These are phyloP conservation scores for Hesperophylax magnus DNA, from an alignment of 1,140 invertebrate genomes.

Conservation along the genomic window DNA sequence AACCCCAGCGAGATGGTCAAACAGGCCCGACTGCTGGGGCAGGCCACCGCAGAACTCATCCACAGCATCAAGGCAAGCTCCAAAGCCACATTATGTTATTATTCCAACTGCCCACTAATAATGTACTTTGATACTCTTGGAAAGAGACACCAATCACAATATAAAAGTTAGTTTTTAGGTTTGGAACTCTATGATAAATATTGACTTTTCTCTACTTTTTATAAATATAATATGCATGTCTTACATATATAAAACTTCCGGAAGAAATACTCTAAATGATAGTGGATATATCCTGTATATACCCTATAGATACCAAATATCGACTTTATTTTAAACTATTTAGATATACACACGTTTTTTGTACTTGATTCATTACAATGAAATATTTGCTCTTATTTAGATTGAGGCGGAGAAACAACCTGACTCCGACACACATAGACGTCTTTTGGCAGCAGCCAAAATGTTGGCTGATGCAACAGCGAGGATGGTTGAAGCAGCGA, in stretches of 20 bases:
- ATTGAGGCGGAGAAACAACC: conserved; percentile 91
- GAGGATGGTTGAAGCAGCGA: conserved; percentile 95
- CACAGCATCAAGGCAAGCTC: conserved; percentile 86
- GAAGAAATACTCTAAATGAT: no score
- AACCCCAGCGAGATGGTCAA: conserved; percentile 95
- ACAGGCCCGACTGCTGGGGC: conserved; percentile 92
- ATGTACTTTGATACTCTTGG: no score
- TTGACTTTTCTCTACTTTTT: no score
- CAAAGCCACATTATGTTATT: not conserved
- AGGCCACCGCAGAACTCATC: conserved; percentile 93
- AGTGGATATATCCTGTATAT: no score
- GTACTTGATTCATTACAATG: not conserved
- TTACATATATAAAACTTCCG: no score
- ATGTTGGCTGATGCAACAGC: conserved; percentile 96
- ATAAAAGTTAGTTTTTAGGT: not conserved
- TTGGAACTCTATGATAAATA: no score
- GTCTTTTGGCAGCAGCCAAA: conserved; percentile 93
- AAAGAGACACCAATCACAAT: no score
- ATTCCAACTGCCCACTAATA: not conserved
- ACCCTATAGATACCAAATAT: no score
- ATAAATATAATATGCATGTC: no score
- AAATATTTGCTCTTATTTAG: conserved; percentile 58
- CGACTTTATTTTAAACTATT: no score
- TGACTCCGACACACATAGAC: conserved; percentile 90
- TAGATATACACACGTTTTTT: not conserved